These are phyloP conservation scores for Liodrosophila aerea DNA, from an alignment of 2,888 invertebrate species.

Conservation along the genomic window DNA sequence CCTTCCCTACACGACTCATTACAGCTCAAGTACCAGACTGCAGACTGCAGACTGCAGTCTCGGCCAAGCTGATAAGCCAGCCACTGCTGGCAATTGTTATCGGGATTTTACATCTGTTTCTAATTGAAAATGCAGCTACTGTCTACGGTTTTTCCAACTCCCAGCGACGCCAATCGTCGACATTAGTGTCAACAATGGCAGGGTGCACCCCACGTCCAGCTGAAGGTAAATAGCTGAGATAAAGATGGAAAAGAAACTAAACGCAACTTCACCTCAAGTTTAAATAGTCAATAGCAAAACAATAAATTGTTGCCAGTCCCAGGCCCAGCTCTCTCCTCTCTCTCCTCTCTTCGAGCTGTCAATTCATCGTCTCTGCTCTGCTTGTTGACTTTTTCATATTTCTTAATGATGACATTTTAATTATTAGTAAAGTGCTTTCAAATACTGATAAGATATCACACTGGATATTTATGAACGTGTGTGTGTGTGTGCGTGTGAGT, in stretches of 20 bases:
- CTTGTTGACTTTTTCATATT: slow-evolving; percentile 76
- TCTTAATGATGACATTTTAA: slow-evolving; percentile 81
- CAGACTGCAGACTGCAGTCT: slow-evolving; percentile 11
- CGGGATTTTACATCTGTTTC: slow-evolving; percentile 79
- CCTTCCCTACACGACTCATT: slow-evolving; percentile 64
- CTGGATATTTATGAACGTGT: slow-evolving; percentile 64
- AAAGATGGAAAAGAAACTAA: neutral
- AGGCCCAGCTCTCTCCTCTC: slow-evolving; percentile 1
- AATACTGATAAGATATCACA: slow-evolving; percentile 74
- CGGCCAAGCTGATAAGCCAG: slow-evolving; percentile 42
- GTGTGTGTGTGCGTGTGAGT: slow-evolving; percentile 14
- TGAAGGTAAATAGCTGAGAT: slow-evolving; percentile 25
- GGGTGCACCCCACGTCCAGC: slow-evolving; percentile 34
- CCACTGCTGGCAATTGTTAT: slow-evolving; percentile 58
- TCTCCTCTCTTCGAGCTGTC: slow-evolving; percentile 18
- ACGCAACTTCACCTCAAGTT: slow-evolving; percentile 33
- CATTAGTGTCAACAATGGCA: slow-evolving; percentile 73
- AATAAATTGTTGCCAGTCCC: slow-evolving; percentile 57
- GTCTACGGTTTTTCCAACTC: slow-evolving; percentile 35
- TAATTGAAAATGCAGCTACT: slow-evolving; percentile 81
- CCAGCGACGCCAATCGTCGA: slow-evolving; percentile 76
- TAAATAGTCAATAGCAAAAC: slow-evolving; percentile 70
- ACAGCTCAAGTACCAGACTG: slow-evolving; percentile 69
- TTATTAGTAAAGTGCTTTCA: slow-evolving; percentile 80
- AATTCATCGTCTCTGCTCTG: slow-evolving; percentile 34